These are phyloP conservation scores for Picus viridis DNA, from an alignment of 2,797 vertebrate species.

Conservation along the genomic window DNA sequence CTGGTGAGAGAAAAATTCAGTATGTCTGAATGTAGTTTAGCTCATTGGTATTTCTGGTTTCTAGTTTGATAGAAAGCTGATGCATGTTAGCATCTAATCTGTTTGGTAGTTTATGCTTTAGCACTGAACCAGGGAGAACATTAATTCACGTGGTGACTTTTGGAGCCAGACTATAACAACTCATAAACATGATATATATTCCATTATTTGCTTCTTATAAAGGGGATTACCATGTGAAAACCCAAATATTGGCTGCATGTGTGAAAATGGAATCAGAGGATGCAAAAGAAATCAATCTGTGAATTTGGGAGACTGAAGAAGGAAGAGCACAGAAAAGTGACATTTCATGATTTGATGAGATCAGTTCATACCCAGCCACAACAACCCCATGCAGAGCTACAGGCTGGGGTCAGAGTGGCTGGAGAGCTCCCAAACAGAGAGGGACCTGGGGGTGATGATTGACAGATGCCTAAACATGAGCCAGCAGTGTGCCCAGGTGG, in stretches of 20 bases:
- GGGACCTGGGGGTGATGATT: no score
- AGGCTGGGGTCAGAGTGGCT: no score
- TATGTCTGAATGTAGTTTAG: neutral
- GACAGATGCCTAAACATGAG: no score
- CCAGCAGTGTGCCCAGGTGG: no score
- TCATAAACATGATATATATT: constrained; percentile 57
- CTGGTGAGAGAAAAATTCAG: neutral
- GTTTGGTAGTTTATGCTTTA: neutral
- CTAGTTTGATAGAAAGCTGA: neutral
- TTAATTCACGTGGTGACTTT: constrained; percentile 42
- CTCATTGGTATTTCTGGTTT: neutral
- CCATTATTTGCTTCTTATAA: constrained; percentile 32
- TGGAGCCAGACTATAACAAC: neutral
- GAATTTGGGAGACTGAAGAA: neutral
- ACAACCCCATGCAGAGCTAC: no score
- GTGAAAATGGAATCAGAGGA: neutral
- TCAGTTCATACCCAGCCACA: neutral
- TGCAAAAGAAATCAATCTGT: neutral
- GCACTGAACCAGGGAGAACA: neutral
- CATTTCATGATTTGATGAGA: neutral
- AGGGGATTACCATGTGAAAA: constrained; percentile 31
- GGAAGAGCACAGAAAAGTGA: neutral
- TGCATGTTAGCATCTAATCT: neutral
- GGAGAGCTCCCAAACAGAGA: no score
- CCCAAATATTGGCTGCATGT: neutral